Evolutionary conservation across 2,113 vertebrate genomes (phyloP).

Genomic region (Formicarius rufipectus): DNA sequence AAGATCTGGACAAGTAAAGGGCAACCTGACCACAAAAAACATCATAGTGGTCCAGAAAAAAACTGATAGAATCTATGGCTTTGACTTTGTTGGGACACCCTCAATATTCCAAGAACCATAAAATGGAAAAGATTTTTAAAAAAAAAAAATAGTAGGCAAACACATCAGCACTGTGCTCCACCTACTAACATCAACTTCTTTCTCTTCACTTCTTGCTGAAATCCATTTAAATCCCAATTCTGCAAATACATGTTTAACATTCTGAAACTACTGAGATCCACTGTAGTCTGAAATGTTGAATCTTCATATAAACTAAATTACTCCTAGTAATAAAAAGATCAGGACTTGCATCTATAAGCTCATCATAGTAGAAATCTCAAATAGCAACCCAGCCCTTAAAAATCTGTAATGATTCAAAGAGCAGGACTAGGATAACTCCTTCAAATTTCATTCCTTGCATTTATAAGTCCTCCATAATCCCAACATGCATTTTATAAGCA

Average conservation of each 20-base stretch:
- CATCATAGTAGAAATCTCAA: neutral
- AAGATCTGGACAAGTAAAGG: neutral
- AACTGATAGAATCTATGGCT: neutral
- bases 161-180: neutral
- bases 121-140: neutral
- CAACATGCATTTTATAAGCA: neutral
- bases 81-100: neutral
- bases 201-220: neutral
- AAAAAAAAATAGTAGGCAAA: neutral
- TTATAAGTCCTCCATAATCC: neutral
- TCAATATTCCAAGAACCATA: neutral
- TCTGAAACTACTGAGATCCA: neutral
- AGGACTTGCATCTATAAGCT: neutral
- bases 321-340: neutral
- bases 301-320: neutral
- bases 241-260: neutral
- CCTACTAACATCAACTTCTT: neutral
- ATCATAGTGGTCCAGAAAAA: neutral
- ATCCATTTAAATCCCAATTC: neutral
- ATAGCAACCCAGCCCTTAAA: neutral
- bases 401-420: neutral
- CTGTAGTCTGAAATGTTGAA: neutral
- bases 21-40: neutral
- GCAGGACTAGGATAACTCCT: neutral
- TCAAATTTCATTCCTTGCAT: neutral